Percentiles rank a stretch among this genome's conserved stretches.
These are phyloP conservation scores for Nezara viridula DNA, from an alignment of 2,888 invertebrate species.

Conservation along the genomic window DNA sequence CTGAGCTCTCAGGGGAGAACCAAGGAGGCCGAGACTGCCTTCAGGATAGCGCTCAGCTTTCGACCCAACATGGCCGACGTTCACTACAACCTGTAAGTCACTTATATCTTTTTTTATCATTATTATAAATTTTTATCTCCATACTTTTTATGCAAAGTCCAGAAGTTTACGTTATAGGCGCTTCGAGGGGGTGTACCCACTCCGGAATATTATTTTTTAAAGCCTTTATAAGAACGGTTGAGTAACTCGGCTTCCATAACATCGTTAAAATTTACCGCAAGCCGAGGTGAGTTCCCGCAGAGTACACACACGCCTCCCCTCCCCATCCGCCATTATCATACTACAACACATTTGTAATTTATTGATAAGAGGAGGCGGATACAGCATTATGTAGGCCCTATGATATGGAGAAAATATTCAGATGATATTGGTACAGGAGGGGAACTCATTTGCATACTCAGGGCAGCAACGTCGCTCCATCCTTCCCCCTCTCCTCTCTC, in stretches of 20 bases:
- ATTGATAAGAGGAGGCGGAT: background rate
- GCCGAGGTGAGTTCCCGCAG: background rate
- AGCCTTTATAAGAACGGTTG: background rate
- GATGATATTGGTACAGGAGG: conserved; percentile 5
- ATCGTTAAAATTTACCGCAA: background rate
- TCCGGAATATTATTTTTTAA: conserved; percentile 13
- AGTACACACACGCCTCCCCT: background rate
- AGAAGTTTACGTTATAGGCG: background rate
- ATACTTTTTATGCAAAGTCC: background rate
- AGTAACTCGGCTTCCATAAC: background rate
- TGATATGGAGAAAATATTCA: conserved; percentile 21
- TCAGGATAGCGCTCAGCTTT: conserved; percentile 89
- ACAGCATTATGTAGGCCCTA: background rate
- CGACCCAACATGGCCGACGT: conserved; percentile 99
- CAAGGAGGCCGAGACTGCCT: conserved; percentile 91
- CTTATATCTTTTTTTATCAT: background rate
- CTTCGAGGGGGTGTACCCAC: background rate
- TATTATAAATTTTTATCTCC: background rate
- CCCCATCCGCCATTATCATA: background rate
- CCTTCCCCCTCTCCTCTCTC: too few species aligned
- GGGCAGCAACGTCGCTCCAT: background rate
- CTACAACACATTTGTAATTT: conserved; percentile 19
- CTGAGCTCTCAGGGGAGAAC: conserved; percentile 89
- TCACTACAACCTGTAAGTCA: conserved; percentile 83
- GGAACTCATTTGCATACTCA: background rate